Evolutionary conservation across 2,797 vertebrate genomes (phyloP).

Genomic region (Rhinophrynus dorsalis): DNA sequence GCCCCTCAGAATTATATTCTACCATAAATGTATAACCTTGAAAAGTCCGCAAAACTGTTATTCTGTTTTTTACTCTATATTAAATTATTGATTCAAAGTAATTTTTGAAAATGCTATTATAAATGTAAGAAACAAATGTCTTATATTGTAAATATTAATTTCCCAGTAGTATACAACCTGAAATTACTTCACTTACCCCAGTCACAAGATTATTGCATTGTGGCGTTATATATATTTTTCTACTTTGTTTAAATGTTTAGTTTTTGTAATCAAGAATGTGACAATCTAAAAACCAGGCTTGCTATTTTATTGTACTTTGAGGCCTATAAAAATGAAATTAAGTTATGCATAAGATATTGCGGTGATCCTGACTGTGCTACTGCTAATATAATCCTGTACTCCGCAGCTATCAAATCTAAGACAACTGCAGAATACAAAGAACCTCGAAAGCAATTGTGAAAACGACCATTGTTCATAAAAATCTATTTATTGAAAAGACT

Average conservation of each 20-base stretch:
- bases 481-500: too few relatives aligned
- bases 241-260: slow-evolving; percentile 22
- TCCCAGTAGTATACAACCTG: slow-evolving; percentile 33
- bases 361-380: neutral
- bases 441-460: slow-evolving; percentile 35
- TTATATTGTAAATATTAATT: slow-evolving; percentile 37
- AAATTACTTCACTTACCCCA: slow-evolving; percentile 22
- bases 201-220: slow-evolving; percentile 30
- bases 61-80: slow-evolving; percentile 2
- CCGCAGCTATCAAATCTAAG: slow-evolving; percentile 34
- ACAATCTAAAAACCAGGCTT: neutral
- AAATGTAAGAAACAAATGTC: slow-evolving; percentile 33
- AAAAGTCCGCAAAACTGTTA: neutral
- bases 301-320: slow-evolving; percentile 23
- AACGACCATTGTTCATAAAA: too few relatives aligned
- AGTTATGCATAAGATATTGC: slow-evolving; percentile 9
- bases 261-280: neutral
- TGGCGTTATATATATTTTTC: slow-evolving; percentile 37
- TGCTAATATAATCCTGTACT: slow-evolving; percentile 18
- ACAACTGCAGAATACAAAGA: slow-evolving; percentile 51
- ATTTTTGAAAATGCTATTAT: slow-evolving; percentile 32
- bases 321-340: slow-evolving; percentile 31
- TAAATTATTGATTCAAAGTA: slow-evolving; percentile 33
- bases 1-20: too few relatives aligned
- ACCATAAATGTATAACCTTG: neutral